Percentiles rank a stretch among this genome's conserved stretches.
Evolutionary conservation across 2,888 invertebrate genomes (phyloP).

Genomic region (Xanthia togata): DNA sequence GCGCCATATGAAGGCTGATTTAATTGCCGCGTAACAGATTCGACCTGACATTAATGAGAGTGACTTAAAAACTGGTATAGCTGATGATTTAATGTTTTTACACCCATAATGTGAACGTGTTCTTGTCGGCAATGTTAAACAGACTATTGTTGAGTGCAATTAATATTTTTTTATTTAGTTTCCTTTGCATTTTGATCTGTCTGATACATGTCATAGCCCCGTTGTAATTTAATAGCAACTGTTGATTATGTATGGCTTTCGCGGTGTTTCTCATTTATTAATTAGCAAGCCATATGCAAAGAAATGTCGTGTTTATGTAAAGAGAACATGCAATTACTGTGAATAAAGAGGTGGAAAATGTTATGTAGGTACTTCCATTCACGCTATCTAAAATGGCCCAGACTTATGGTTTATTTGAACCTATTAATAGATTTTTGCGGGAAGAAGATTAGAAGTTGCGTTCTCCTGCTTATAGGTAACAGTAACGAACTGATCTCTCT

Average conservation of each 20-base stretch:
- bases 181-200: slow-evolving; percentile 55
- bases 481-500: no score
- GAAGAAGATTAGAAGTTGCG: neutral
- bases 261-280: slow-evolving; percentile 51
- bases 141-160: slow-evolving; percentile 60
- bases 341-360: slow-evolving; percentile 42
- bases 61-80: slow-evolving; percentile 54
- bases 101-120: slow-evolving; percentile 52
- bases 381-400: slow-evolving; percentile 2
- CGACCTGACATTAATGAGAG: slow-evolving; percentile 62
- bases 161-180: slow-evolving; percentile 53
- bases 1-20: slow-evolving; percentile 53
- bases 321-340: slow-evolving; percentile 51
- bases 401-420: neutral
- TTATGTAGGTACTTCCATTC: slow-evolving; percentile 16
- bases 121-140: slow-evolving; percentile 48
- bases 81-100: slow-evolving; percentile 63
- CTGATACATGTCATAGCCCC: slow-evolving; percentile 38
- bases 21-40: slow-evolving; percentile 69
- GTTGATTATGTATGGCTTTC: slow-evolving; percentile 58
- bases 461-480: neutral
- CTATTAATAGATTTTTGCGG: neutral
- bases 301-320: slow-evolving; percentile 51
- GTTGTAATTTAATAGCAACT: slow-evolving; percentile 34
- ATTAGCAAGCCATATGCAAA: slow-evolving; percentile 42